These are phyloP conservation scores for Poecile atricapillus DNA, from an alignment of 2,113 vertebrate genomes.

Conservation along the genomic window DNA sequence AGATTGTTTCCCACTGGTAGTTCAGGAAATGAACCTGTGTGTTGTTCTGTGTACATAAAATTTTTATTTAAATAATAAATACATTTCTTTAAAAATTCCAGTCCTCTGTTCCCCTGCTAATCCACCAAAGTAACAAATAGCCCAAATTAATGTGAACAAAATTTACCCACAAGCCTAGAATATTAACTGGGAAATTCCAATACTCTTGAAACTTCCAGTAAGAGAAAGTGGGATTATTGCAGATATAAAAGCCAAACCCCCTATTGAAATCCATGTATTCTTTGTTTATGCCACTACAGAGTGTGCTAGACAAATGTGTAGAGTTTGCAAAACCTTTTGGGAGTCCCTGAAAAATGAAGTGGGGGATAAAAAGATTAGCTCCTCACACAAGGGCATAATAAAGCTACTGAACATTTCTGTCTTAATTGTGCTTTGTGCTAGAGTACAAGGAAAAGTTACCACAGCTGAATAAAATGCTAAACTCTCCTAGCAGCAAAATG, in stretches of 20 bases:
- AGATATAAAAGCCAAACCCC: not conserved
- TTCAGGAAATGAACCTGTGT: not conserved
- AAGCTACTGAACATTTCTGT: slow-evolving; percentile 12
- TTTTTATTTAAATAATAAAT: not conserved
- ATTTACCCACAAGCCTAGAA: not conserved
- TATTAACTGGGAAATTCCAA: not conserved
- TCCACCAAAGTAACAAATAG: not conserved
- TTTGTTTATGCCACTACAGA: not conserved
- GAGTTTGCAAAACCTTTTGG: not conserved
- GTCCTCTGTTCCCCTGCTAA: not conserved
- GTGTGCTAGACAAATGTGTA: not conserved
- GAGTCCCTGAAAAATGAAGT: slow-evolving; percentile 11
- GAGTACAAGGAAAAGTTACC: not conserved
- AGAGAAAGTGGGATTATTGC: not conserved
- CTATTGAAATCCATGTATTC: not conserved
- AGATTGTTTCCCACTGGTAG: not conserved
- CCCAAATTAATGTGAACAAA: not conserved
- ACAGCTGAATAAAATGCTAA: slow-evolving; percentile 12
- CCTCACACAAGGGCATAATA: not conserved
- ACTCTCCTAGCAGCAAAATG: not conserved
- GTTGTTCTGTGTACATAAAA: not conserved
- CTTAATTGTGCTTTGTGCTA: not conserved
- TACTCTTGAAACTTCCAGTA: not conserved
- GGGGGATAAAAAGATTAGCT: not conserved
- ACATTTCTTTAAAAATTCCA: not conserved